A percentile compares a stretch with the other conserved stretches of the same genome.
phyloP scores from a whole-genome alignment of 2,797 vertebrate species.

The Melanogrammus aeglefinus region DNA sequence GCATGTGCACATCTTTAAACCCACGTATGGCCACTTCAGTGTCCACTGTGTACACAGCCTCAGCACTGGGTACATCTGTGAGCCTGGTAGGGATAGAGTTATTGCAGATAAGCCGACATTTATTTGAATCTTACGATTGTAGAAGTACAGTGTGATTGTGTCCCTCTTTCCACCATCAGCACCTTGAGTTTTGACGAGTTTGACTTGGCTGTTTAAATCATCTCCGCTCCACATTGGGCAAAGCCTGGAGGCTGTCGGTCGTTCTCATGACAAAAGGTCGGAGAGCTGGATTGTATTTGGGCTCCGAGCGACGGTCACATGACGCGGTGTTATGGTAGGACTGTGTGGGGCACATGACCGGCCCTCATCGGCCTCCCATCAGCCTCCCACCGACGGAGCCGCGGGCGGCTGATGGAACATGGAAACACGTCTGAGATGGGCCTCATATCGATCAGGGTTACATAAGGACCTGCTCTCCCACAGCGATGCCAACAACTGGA shows the following conservation, averaged over 20 bases:
- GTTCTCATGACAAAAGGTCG: neutral
- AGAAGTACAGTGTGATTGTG: neutral
- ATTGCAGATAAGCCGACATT: neutral
- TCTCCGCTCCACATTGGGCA: neutral
- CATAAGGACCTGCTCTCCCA: neutral
- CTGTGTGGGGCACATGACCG: neutral
- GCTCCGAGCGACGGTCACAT: neutral
- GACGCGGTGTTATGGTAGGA: neutral
- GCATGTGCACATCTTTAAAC: neutral
- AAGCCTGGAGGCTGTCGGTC: neutral
- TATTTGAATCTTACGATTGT: neutral
- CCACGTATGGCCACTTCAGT: neutral
- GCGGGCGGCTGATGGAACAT: neutral
- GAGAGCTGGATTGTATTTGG: neutral
- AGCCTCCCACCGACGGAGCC: neutral
- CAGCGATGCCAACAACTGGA: neutral
- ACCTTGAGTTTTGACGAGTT: neutral
- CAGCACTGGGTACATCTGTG: neutral
- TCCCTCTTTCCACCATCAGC: neutral
- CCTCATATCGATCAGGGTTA: neutral
- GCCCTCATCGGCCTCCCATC: neutral
- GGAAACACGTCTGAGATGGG: neutral
- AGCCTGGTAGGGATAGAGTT: neutral
- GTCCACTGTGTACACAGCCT: neutral
- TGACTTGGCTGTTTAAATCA: neutral